Base-by-base conservation (phyloP, 2,113 vertebrate genomes). In the Phrynosoma platyrhinos region DNA sequence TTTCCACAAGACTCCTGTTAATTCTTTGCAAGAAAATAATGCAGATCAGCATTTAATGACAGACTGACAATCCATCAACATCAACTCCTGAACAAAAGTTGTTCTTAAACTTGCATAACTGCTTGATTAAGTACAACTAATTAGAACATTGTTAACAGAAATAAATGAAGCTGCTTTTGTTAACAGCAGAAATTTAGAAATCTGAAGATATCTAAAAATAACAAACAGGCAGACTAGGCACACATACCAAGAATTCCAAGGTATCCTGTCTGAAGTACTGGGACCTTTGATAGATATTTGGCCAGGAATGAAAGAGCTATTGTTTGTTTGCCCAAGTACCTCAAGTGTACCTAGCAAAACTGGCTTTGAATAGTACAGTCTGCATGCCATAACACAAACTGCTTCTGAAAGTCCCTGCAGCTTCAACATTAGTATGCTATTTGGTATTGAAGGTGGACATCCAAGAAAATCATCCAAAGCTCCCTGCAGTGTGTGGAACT, bases 1-100 rank as follows among this genome's bases (percentile, higher is more conserved):
- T 64, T 58, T 68, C 40, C 75, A 88, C 62, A 84, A 92, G 25
- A 40, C 42, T 82, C 14, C 58, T 62, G n/a, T 0, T 9, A 69
- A 85, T 52, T 75, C 47, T 78, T 64, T 89, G 82, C 86, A 62
- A 53, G 23, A 79, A 58, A 87, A 74, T n/a, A 71, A 69, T 62
- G 62, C 79, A 83, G 2, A 88, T 86, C 23, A 91, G 82, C 69
- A 25, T 83, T 6, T 69, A 21, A 88, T 40, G 55, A 72, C 9
- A 1, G 36, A 36, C 12, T 53, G 52, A 83, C 86, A 69, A 5
- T 36, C 88, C 42, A 79, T 87, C 36, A 4, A 79, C 86, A 3
- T 0, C 62, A 92, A 91, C 81, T 92, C 30, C 58, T 89, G 30
- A 0, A 32, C 1, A 40, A 32, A 77, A 13, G 0, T 0, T 1